These are phyloP conservation scores for Sebastes minor DNA, from an alignment of 2,797 vertebrate genomes.

Conservation along the genomic window DNA sequence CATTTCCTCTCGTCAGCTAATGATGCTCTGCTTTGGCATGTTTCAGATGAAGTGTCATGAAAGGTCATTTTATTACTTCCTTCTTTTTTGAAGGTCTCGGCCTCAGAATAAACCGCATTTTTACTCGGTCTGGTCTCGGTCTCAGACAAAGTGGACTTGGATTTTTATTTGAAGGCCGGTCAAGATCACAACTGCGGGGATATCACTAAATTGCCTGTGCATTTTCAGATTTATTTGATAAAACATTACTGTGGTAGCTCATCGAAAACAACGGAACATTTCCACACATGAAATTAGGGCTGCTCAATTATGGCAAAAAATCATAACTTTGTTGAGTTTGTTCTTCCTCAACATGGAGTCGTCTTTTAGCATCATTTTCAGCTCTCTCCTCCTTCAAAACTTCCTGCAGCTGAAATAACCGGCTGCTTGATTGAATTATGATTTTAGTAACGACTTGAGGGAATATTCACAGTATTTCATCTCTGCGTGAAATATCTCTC, in stretches of 20 bases:
- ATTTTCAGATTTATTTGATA: not conserved
- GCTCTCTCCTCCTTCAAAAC: conserved; percentile 3
- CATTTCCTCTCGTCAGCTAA: not conserved
- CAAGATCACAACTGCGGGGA: not conserved
- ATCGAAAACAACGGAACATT: not conserved
- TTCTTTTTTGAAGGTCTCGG: not conserved
- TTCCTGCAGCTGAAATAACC: conserved; percentile 28
- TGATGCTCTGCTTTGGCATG: conserved; percentile 1
- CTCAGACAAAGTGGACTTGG: too few species aligned
- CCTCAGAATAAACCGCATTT: not conserved
- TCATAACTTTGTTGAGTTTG: too few species aligned
- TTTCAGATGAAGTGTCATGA: conserved; percentile 5
- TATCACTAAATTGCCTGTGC: not conserved
- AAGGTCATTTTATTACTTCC: not conserved
- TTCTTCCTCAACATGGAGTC: not conserved
- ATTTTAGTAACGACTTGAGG: conserved; percentile 49
- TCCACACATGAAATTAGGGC: not conserved
- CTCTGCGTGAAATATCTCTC: conserved; percentile 34
- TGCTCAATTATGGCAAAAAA: not conserved
- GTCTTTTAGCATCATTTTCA: conserved; percentile 7
- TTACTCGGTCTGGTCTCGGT: not conserved
- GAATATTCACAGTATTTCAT: conserved; percentile 33
- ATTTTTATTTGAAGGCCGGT: too few species aligned
- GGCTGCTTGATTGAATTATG: conserved; percentile 53
- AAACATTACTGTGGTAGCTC: not conserved